phyloP scores from a whole-genome alignment of 2,888 invertebrate species.

The Cantharis rustica region DNA sequence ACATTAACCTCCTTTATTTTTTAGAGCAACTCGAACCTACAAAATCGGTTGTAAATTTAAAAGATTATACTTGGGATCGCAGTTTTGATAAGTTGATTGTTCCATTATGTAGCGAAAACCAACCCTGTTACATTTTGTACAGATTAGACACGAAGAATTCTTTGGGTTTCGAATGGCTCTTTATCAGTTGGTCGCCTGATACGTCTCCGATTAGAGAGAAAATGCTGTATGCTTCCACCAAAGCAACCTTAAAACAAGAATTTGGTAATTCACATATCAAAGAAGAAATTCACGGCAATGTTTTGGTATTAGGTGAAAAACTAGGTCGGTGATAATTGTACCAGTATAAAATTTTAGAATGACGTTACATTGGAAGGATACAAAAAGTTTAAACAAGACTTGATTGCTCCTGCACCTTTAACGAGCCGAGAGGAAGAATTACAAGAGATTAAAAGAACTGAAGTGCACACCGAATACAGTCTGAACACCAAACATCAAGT shows the following conservation, averaged over 20 bases:
- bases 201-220: slow-evolving; percentile 88
- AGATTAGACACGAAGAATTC: slow-evolving; percentile 79
- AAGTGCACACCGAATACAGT: slow-evolving; percentile 72
- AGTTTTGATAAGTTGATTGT: slow-evolving; percentile 80
- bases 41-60: slow-evolving; percentile 61
- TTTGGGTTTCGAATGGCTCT: slow-evolving; percentile 88
- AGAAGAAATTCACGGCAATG: slow-evolving; percentile 92
- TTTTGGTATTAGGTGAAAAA: slow-evolving; percentile 58
- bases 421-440: slow-evolving; percentile 87
- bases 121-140: slow-evolving; percentile 91
- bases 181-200: slow-evolving; percentile 95
- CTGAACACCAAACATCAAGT: slow-evolving; percentile 86
- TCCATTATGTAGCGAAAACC: slow-evolving; percentile 73
- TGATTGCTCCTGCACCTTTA: slow-evolving; percentile 86
- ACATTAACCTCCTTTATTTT: neutral
- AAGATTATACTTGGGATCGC: slow-evolving; percentile 80
- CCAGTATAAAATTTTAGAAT: neutral
- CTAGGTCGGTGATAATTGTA: neutral
- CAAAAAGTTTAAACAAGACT: slow-evolving; percentile 74
- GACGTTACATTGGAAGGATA: slow-evolving; percentile 86
- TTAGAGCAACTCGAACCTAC: slow-evolving; percentile 74
- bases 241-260: slow-evolving; percentile 94
- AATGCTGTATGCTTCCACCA: slow-evolving; percentile 97
- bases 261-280: slow-evolving; percentile 94
- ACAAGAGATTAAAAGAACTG: slow-evolving; percentile 75